Base-by-base conservation (phyloP, 2,888 invertebrate species). In the Brachypalpus laphriformis region DNA sequence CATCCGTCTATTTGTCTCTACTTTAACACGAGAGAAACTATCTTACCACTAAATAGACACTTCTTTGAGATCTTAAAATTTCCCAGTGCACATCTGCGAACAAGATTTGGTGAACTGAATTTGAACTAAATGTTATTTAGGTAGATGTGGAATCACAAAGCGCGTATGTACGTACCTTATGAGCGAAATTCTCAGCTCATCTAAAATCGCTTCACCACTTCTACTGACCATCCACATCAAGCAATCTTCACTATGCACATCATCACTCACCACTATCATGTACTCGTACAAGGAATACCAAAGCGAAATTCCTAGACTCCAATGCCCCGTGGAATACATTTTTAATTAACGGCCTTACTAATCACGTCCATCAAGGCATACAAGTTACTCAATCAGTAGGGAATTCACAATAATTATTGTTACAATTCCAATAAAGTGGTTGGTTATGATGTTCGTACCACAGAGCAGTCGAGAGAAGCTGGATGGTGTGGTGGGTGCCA, bases 341-440 rank as follows among this genome's bases (percentile, higher is more conserved):
- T 82, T 71, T 87, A 87, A 87, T 87, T 86, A 87, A 87, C 87
- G 72, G 76, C 80, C 85, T 81, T 72, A 75, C 86, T 87, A 83
- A 83, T 74, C 82, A 83, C 78, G 78, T 78, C 72, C 82, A 87
- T 87, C 87, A 87, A 74, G 65, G 51, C 56, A 61, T 82, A 87
- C 81, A 87, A 87, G 86, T 87, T 87, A 81, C 87, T 87, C 87
- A 87, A 87, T 87, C 87, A 87, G 86, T 57, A 74, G 83, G 78
- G 76, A 80, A 83, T 80, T 74, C 72, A 80, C 68, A 80, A 85
- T 81, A 85, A 80, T 85, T 85, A 74, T 80, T 80, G 80, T 83
- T 70, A 80, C 74, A 83, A 65, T 80, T 83, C 80, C 61, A 47
- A 78, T 65, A 74, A 83, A 83, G 83, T 80, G 83, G 75, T 70